Base-by-base conservation (phyloP, 1,140 invertebrate species). In the Venturia canescens region DNA sequence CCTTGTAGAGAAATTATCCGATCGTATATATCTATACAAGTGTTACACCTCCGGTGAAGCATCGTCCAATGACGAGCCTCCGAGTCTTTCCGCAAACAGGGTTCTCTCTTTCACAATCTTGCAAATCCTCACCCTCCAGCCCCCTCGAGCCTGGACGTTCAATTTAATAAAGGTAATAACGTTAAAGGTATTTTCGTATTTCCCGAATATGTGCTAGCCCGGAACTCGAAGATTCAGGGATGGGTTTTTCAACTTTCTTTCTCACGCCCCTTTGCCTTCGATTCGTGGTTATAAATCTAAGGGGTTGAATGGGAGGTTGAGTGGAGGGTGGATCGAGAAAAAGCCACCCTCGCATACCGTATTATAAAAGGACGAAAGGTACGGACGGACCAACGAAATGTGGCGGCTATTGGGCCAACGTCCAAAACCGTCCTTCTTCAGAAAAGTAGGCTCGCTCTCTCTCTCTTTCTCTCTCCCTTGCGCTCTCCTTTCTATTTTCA, bases 161-260 rank as follows among this genome's bases (percentile, higher is more conserved):
- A 91, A 92, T 92, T 91, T 91, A 91, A 91, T 92, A 92, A 92
- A 91, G 89, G 90, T 90, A 92, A 91, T 92, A 91, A 89, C 86
- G 83, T 89, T 88, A 90, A 90, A 87, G 87, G 89, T 91, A 90
- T 90, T 89, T 90, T 88, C 86, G 85, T 88, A 34, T 87, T 88
- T 90, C 88, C 85, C 76, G 53, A 71, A 57, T 9, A n/a, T 21
- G 79, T 27, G 57, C 34, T 44, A 50, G 79, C 57, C n/a, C 44
- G 48, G 26, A 66, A 66, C 34, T 23, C 21, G 6, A 71, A 71
- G 69, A 21, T 44, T 48, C n/a, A 18, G 69, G 7, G 34, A 3
- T 34, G 23, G 57, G 21, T 66, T 63, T 23, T 34, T 34, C 34
- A 34, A 34, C 34, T 21, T 4, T 63, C 23, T 66, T 53, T n/a